Evolutionary conservation across 2,888 invertebrate species (phyloP).

Genomic region (Polydrusus cervinus): DNA sequence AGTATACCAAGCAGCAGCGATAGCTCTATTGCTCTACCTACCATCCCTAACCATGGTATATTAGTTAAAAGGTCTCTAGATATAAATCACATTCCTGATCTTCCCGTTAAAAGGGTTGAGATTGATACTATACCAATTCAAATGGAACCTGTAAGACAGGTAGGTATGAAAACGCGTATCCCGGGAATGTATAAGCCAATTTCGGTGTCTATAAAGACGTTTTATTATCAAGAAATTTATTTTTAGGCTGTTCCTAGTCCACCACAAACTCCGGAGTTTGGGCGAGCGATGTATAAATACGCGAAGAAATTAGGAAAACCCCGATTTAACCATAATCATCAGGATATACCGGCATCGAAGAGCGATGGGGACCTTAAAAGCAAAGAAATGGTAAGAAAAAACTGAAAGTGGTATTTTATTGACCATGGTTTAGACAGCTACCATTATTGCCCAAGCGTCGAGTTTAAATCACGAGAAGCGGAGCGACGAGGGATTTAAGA

Average conservation of each 20-base stretch:
- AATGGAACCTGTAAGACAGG: slow-evolving; percentile 34
- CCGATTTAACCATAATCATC: slow-evolving; percentile 45
- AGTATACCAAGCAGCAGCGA: slow-evolving; percentile 43
- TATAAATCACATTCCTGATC: slow-evolving; percentile 54
- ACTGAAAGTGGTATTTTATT: too few relatives aligned
- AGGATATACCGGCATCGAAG: slow-evolving; percentile 62
- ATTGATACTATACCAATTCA: slow-evolving; percentile 39
- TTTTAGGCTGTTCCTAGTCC: slow-evolving; percentile 41
- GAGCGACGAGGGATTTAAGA: too few relatives aligned
- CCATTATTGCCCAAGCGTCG: too few relatives aligned
- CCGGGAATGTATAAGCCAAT: too few relatives aligned
- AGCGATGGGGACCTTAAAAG: slow-evolving; percentile 65
- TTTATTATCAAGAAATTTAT: not conserved
- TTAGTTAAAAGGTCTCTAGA: slow-evolving; percentile 43
- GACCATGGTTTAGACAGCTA: too few relatives aligned
- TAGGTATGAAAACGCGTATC: slow-evolving; percentile 23
- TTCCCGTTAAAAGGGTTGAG: slow-evolving; percentile 47
- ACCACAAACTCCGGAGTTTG: slow-evolving; percentile 61
- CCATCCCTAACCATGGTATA: slow-evolving; percentile 42
- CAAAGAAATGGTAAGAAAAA: slow-evolving; percentile 54
- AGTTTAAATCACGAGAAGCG: too few relatives aligned
- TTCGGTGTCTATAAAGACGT: too few relatives aligned
- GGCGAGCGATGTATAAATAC: slow-evolving; percentile 64
- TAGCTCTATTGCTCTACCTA: slow-evolving; percentile 31
- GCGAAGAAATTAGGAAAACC: slow-evolving; percentile 61